Evolutionary conservation across 2,888 invertebrate genomes (phyloP), one percentile per base, ranked within the genome.

Genomic region (Ophion ventricosus): DNA sequence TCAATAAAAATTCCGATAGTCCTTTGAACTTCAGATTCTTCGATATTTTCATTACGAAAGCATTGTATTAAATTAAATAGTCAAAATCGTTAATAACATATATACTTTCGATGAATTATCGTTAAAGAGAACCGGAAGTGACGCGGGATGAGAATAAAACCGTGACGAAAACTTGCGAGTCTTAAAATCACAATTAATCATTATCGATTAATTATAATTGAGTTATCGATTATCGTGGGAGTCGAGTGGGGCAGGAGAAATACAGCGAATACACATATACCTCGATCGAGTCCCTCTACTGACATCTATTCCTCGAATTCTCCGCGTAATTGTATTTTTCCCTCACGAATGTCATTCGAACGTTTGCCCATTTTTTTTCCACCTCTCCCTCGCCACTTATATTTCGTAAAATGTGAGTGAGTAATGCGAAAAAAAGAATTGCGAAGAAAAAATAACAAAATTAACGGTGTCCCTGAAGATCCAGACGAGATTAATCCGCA

Each of bases 131-230:
- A 54, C 64, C 67, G 56, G 72, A 84, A 67, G 26, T 40, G 57
- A 74, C 54, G 72, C 75, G 64, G 75, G 74, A 40, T 75, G 67
- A 76, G 76, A 61, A 49, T 26, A 23, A 40, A 29, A 29, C 29
- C 29, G 63, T 66, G 64, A 79, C 66, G 79, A 84, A 84, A 84
- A 84, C 79, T 82, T 75, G 84, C 81, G 82, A 79, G 49, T 8
- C 75, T 81, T 79, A 72, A 54, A 79, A 84, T 84, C 76, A 69
- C 81, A 76, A 82, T 82, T 82, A 75, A 17, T n/a, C n/a, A n/a
- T n/a, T n/a, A n/a, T n/a, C n/a, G n/a, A n/a, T n/a, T n/a, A n/a
- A n/a, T n/a, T n/a, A n/a, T n/a, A n/a, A n/a, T n/a, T n/a, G n/a
- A n/a, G n/a, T n/a, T n/a, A n/a, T n/a, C n/a, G n/a, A n/a, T n/a